Evolutionary conservation across 2,888 invertebrate species (phyloP).

Genomic region (Phoronis australis): DNA sequence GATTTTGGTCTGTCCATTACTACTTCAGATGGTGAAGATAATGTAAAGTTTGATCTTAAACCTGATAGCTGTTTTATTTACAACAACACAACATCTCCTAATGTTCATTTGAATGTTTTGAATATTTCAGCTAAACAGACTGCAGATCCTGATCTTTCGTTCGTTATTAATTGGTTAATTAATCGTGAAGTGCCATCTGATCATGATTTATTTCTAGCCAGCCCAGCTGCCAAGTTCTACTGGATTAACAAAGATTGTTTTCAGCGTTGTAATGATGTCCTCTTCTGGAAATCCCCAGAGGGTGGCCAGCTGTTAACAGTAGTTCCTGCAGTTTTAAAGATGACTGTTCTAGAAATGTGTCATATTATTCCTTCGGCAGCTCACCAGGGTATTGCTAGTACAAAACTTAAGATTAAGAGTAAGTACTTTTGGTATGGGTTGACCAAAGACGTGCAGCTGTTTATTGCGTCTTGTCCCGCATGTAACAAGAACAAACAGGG

Average conservation of each 20-base stretch:
- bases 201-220: too few relatives aligned
- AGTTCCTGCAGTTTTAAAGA: neutral
- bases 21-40: too few relatives aligned
- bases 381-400: neutral
- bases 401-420: neutral
- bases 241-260: neutral
- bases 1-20: too few relatives aligned
- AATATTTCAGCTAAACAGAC: too few relatives aligned
- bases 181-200: too few relatives aligned
- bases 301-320: neutral
- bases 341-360: neutral
- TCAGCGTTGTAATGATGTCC: neutral
- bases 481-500: conserved; percentile 6
- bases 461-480: neutral
- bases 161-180: too few relatives aligned
- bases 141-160: too few relatives aligned
- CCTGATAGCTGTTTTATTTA: too few relatives aligned
- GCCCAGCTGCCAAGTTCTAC: neutral
- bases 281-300: neutral
- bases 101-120: too few relatives aligned
- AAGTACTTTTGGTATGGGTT: neutral
- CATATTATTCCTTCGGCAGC: neutral
- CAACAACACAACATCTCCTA: too few relatives aligned
- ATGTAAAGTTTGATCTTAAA: too few relatives aligned
- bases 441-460: neutral